Evolutionary conservation across 2,797 vertebrate species (phyloP), one percentile per base, ranked within the genome.

Genomic region (Columba guinea): DNA sequence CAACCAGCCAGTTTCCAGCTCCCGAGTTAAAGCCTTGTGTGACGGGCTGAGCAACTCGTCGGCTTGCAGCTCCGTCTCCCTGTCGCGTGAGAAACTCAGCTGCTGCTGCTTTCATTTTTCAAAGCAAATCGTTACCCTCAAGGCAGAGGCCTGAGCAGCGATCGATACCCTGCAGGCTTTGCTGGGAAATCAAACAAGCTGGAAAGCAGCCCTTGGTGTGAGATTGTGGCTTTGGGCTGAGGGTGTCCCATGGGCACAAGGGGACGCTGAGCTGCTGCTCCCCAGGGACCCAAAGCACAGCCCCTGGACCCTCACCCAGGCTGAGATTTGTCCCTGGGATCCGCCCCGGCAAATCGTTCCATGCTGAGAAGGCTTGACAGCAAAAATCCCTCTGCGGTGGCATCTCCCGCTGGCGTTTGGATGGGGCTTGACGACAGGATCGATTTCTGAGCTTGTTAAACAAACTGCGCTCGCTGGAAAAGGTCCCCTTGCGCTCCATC

Each of bases 171-270:
- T 21, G 67, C 70, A 44, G 90, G 69, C 70, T 78, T 65, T 39
- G 30, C 65, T 78, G 91, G 80, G 84, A 26, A 70, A 18, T 17
- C 34, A 76, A 73, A 20, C 30, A 8, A 41, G 35, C 21, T 6
- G 23, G 55, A 26, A 39, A 78, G 11, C 27, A 56, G 30, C 74
- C 48, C 62, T 56, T 34, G 44, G 44, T 46, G 44, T 46, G 44
- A 46, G 19, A 20, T 27, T 56, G 16, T 48, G 63, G 55, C 76
- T 83, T 51, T 7, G 74, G 55, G 35, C n/a, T 35, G 30, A 14
- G 59, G 0, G 1, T 11, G 27, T 16, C 67, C 81, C 0, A 0
- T 11, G 53, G 44, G 18, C 13, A 2, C 0, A 0, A 51, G 63
- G 52, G 49, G 37, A 5, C 5, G 34, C 23, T 28, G 79, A 62